Percentiles rank a stretch among this genome's conserved stretches.
These are phyloP conservation scores for Lithobates sylvaticus DNA, from an alignment of 2,797 vertebrate genomes.

Conservation along the genomic window DNA sequence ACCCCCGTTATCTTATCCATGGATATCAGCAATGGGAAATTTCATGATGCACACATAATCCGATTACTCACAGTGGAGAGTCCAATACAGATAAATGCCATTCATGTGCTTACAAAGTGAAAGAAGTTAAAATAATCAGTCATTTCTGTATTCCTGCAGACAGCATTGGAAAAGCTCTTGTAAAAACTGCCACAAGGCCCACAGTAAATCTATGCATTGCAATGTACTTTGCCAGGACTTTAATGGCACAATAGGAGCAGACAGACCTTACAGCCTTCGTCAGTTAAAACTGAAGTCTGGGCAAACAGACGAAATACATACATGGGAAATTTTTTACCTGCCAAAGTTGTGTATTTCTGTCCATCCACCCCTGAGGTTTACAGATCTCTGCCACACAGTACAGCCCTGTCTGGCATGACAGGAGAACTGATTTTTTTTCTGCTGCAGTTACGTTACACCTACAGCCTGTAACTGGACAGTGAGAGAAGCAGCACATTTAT, in stretches of 20 bases:
- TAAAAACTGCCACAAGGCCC: background rate
- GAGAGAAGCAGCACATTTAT: too few relatives aligned
- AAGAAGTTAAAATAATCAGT: background rate
- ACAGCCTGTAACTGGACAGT: too few relatives aligned
- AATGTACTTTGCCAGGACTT: background rate
- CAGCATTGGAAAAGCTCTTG: background rate
- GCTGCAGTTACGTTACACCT: too few relatives aligned
- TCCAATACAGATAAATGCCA: background rate
- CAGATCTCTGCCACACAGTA: too few relatives aligned
- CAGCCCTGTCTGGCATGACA: background rate
- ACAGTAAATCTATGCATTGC: background rate
- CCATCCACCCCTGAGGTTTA: too few relatives aligned
- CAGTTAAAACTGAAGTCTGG: background rate
- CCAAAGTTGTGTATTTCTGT: too few relatives aligned
- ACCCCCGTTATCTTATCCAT: too few relatives aligned
- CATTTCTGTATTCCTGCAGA: background rate
- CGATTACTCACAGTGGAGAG: background rate
- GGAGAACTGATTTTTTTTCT: background rate
- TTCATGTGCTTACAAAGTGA: background rate
- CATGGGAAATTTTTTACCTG: too few relatives aligned
- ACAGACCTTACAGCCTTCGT: background rate
- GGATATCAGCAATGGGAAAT: background rate
- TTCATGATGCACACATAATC: slow-evolving; percentile 1
- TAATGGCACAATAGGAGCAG: background rate
- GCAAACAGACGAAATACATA: too few relatives aligned